A percentile compares a stretch with the other conserved stretches of the same genome.
phyloP scores from a whole-genome alignment of 1,140 invertebrate species.

The Saxidomus purpurata region DNA sequence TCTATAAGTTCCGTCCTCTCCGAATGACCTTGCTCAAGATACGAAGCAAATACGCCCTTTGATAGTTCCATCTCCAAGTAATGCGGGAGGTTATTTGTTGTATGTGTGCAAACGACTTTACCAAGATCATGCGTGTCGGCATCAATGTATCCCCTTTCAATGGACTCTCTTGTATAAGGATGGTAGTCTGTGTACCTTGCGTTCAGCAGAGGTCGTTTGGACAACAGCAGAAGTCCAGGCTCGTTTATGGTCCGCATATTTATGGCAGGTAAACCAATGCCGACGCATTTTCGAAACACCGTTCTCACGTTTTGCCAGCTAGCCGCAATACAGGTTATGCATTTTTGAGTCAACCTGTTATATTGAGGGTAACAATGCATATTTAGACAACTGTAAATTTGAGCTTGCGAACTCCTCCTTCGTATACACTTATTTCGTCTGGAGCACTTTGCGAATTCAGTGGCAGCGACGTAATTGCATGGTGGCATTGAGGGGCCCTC shows the following conservation, averaged over 20 bases:
- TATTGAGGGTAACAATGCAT: not conserved
- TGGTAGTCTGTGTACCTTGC: slow-evolving; percentile 51
- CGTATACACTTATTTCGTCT: not conserved
- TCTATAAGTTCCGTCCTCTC: slow-evolving; percentile 30
- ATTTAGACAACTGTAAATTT: not conserved
- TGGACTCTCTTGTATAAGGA: slow-evolving; percentile 9
- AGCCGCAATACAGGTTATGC: slow-evolving; percentile 12
- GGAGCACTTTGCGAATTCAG: not conserved
- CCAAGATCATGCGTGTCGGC: slow-evolving; percentile 23
- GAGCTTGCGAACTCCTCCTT: not conserved
- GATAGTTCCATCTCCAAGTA: slow-evolving; percentile 15
- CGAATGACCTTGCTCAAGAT: slow-evolving; percentile 13
- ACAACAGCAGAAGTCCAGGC: slow-evolving; percentile 42
- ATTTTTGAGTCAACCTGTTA: slow-evolving; percentile 26
- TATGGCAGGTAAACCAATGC: not conserved
- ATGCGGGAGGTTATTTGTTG: not conserved
- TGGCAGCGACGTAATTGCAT: not conserved
- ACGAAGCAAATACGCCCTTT: not conserved
- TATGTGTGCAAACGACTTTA: slow-evolving; percentile 55
- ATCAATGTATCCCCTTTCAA: slow-evolving; percentile 53
- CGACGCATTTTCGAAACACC: not conserved
- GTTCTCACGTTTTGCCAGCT: not conserved
- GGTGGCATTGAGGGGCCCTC: not conserved
- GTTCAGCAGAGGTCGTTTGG: slow-evolving; percentile 23
- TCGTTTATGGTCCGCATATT: slow-evolving; percentile 14